Base-by-base conservation (phyloP, 2,888 invertebrate species). In the Caprella mutica region DNA sequence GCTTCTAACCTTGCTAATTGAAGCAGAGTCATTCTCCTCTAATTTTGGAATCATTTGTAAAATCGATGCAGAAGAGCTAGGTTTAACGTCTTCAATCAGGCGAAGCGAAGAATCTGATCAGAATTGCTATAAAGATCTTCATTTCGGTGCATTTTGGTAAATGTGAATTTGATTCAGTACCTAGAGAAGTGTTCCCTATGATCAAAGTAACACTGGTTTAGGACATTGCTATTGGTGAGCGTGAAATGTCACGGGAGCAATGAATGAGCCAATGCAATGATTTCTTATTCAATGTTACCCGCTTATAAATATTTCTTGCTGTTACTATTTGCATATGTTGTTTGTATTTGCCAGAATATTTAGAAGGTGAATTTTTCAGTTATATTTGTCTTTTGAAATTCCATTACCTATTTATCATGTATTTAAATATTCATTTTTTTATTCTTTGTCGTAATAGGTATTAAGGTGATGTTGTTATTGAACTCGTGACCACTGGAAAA, bases 281-380 rank as follows among this genome's bases (percentile, higher is more conserved):
- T 42, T 35, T 12, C 14, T 42, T 42, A 19, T 17, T 42, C 21
- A n/a, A 42, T 42, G n/a, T 42, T 48, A 48, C 12, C 23, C 27
- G 17, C 27, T 24, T 48, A 48, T 24, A 48, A 14, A 21, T 50
- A 50, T 50, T 29, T 50, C 26, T 27, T 29, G 26, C 26, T 27
- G 30, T 50, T 29, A 14, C 26, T 50, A 50, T 50, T 29, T 50
- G 30, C 30, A 50, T 50, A 50, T 50, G 30, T 50, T 29, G 26
- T 29, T 29, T 8, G n/a, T 12, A 17, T 17, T 50, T 5, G 6
- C n/a, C 30, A 17, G n/a, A 50, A 17, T 17, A 27, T 29, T 27
- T 17, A 12, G 19, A 14, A 50, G 29, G 19, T 12, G 17, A 5
- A 26, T 2, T n/a, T 12, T 50, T 6, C 2, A 8, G 5, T 1